Conservation (phyloP, 2,888 invertebrate genomes). For the Dusona sp. region DNA sequence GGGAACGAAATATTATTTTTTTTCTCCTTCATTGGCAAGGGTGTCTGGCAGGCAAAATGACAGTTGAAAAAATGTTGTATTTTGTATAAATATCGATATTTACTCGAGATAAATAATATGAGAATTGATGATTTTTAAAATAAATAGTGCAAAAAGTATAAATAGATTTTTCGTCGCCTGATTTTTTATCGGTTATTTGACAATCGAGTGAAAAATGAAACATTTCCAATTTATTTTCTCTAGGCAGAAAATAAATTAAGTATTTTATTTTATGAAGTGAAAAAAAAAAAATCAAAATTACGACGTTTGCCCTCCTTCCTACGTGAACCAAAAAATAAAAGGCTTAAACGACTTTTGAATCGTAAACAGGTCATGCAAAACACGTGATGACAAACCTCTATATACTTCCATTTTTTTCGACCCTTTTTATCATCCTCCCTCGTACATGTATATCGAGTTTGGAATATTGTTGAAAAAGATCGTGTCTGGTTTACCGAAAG, state of each 20-base stretch:
- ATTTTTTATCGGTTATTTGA: background rate
- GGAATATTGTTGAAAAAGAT: conserved; percentile 4
- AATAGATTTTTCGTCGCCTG: background rate
- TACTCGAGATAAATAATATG: background rate
- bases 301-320: background rate
- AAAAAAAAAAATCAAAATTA: background rate
- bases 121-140: background rate
- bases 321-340: background rate
- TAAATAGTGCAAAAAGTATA: background rate
- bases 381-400: conserved; percentile 2
- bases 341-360: conserved; percentile 3
- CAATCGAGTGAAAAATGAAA: background rate
- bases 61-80: background rate
- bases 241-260: background rate
- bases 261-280: background rate
- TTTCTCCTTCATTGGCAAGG: background rate
- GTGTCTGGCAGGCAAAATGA: background rate
- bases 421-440: conserved; percentile 3
- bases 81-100: background rate
- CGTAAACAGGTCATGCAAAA: conserved; percentile 11
- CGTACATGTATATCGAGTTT: conserved; percentile 4
- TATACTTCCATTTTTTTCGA: conserved; percentile 10
- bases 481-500: conserved; percentile 10
- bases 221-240: background rate
- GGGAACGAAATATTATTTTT: background rate